Percentiles rank a stretch among this genome's conserved stretches.
phyloP scores from a whole-genome alignment of 1,140 invertebrate species.

The Hetaerina americana region DNA sequence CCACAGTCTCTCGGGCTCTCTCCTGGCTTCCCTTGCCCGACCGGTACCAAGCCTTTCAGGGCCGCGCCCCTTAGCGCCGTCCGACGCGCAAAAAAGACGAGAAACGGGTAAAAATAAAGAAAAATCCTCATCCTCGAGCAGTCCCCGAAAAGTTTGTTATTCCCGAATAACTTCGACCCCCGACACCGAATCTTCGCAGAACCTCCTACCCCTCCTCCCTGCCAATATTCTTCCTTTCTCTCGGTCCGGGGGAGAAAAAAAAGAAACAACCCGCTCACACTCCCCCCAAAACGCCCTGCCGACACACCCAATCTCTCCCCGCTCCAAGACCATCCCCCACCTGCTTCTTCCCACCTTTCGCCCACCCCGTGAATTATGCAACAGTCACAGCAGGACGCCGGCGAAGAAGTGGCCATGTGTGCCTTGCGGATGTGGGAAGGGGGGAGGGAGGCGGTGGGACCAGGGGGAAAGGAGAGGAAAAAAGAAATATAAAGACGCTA shows the following conservation, averaged over 20 bases:
- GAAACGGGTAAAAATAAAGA: too few species aligned
- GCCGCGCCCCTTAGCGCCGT: too few species aligned
- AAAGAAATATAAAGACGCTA: background rate
- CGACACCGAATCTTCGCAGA: background rate
- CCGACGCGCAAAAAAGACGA: too few species aligned
- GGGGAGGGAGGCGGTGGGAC: background rate
- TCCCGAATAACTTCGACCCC: background rate
- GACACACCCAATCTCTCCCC: too few species aligned
- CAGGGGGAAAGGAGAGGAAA: background rate
- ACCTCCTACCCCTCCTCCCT: background rate
- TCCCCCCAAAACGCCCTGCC: too few species aligned
- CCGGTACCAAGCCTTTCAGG: too few species aligned
- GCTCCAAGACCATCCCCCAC: too few species aligned
- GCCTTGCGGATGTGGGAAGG: background rate
- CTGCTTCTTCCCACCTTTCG: background rate
- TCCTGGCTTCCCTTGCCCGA: background rate
- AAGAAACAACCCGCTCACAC: too few species aligned
- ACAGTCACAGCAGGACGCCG: background rate
- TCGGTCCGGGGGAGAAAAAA: background rate
- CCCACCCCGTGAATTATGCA: background rate
- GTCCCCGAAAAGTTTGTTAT: background rate
- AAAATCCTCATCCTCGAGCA: too few species aligned
- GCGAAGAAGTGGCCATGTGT: background rate
- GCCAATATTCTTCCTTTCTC: background rate
- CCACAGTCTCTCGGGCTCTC: background rate